Base-by-base conservation (phyloP, 1,140 invertebrate species). In the Pentalonia nigronervosa region DNA sequence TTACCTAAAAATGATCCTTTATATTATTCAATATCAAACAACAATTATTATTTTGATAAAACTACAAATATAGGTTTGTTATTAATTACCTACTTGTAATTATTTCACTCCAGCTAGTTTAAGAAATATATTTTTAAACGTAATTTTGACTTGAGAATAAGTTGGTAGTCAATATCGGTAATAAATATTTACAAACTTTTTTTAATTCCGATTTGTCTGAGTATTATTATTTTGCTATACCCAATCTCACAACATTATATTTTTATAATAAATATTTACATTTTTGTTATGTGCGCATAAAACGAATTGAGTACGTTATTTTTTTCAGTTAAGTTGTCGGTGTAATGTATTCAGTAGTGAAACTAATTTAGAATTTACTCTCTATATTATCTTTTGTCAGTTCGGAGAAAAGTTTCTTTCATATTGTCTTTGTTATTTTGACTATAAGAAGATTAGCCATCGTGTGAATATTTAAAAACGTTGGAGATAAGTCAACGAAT, bases 401-500 rank as follows among this genome's bases (percentile, higher is more conserved):
- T n/a, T 67, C 14, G 14, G n/a, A 41, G 90, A 60, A 91, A 91
- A 91, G 90, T 91, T 91, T 91, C 36, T n/a, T 30, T n/a, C 53
- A 60, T 47, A 76, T 91, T 76, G 41, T 91, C 90, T 91, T 67
- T 91, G 90, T 91, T 67, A 67, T 91, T 67, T 91, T 45, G 30
- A 47, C 56, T 67, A 76, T 91, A 76, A 91, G 90, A 91, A 76
- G 45, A 91, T 76, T 76, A 91, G 53, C 53, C 41, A n/a, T 11
- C 25, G 56, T 67, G 90, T 91, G 90, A 91, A 91, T 91, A 91
- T 91, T 91, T 91, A 41, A 91, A 91, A 91, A 91, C 7, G 25
- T n/a, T 14, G 30, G 14, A 67, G 56, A 67, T 91, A 67, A 91
- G 60, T 76, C 45, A 30, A n/a, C 47, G 48, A 89, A 50, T 34